A percentile compares a stretch with the other conserved stretches of the same genome.
These are phyloP conservation scores for Hecatera dysodea DNA, from an alignment of 2,888 invertebrate genomes.

Conservation along the genomic window DNA sequence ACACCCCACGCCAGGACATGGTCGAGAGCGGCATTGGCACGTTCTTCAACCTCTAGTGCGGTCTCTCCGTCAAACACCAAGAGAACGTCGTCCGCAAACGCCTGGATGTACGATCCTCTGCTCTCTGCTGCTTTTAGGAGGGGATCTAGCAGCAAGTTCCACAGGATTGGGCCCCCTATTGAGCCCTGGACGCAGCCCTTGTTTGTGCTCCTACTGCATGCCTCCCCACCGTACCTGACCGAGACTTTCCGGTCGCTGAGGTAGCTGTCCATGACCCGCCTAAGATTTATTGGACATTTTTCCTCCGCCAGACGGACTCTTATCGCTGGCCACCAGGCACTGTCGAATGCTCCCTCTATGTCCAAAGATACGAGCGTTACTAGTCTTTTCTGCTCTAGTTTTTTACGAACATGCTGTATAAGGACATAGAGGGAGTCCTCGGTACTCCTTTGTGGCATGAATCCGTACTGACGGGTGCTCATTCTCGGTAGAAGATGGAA, in stretches of 20 bases:
- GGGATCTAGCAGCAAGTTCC: background rate
- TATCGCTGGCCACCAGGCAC: conserved; percentile 1
- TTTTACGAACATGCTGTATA: background rate
- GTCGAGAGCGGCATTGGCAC: too few relatives aligned
- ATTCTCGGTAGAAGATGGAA: background rate
- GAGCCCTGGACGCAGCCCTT: background rate
- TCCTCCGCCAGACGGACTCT: too few relatives aligned
- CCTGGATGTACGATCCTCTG: too few relatives aligned
- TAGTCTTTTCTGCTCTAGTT: background rate
- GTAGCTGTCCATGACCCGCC: too few relatives aligned
- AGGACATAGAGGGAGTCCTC: background rate
- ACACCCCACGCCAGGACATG: too few relatives aligned
- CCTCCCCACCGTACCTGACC: too few relatives aligned
- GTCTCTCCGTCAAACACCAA: too few relatives aligned
- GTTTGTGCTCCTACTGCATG: background rate
- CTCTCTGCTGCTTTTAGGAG: too few relatives aligned
- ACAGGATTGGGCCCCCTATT: background rate
- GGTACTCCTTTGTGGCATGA: background rate
- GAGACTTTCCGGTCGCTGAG: too few relatives aligned
- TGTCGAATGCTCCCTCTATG: background rate
- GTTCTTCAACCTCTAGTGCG: background rate
- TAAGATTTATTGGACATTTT: too few relatives aligned
- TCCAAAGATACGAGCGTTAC: background rate
- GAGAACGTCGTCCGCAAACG: too few relatives aligned
- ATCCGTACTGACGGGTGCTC: background rate